These are phyloP conservation scores for Muraenolepis orangiensis DNA, from an alignment of 2,797 vertebrate species.

Conservation along the genomic window DNA sequence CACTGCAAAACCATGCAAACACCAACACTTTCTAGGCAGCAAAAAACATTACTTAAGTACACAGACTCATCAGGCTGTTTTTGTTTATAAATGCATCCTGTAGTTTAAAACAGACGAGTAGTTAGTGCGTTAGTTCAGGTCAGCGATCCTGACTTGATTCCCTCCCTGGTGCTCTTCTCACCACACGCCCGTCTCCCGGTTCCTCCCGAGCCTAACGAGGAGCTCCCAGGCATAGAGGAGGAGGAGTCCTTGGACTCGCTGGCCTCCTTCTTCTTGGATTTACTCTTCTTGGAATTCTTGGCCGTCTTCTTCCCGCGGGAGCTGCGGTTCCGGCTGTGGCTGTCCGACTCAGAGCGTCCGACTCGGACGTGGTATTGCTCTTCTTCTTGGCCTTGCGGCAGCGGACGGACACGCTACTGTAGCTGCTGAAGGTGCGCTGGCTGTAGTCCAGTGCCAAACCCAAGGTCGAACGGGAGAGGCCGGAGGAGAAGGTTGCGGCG, in stretches of 20 bases:
- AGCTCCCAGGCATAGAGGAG: slow-evolving; percentile 70
- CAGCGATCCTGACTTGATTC: background rate
- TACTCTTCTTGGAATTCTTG: slow-evolving; percentile 83
- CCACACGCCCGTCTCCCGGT: too few relatives aligned
- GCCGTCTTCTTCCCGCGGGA: slow-evolving; percentile 59
- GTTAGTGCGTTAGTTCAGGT: slow-evolving; percentile 39
- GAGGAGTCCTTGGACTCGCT: slow-evolving; percentile 72
- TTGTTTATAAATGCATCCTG: background rate
- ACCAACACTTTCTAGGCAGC: background rate
- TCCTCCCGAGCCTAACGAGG: slow-evolving; percentile 81
- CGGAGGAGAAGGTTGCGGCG: slow-evolving; percentile 41
- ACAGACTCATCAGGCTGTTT: background rate
- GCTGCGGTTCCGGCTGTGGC: slow-evolving; percentile 64
- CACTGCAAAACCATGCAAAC: background rate
- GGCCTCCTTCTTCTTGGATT: slow-evolving; percentile 75
- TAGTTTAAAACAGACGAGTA: slow-evolving; percentile 10
- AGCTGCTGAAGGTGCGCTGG: slow-evolving; percentile 62
- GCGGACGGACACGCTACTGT: slow-evolving; percentile 60
- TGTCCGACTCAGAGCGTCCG: slow-evolving; percentile 78
- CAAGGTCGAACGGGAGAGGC: slow-evolving; percentile 79
- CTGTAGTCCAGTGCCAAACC: slow-evolving; percentile 77
- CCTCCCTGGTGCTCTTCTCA: background rate
- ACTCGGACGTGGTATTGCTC: slow-evolving; percentile 58
- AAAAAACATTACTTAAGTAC: too few relatives aligned
- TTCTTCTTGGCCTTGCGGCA: slow-evolving; percentile 63